Conservation (phyloP, 2,888 invertebrate species). For the Bombyx huttoni region DNA sequence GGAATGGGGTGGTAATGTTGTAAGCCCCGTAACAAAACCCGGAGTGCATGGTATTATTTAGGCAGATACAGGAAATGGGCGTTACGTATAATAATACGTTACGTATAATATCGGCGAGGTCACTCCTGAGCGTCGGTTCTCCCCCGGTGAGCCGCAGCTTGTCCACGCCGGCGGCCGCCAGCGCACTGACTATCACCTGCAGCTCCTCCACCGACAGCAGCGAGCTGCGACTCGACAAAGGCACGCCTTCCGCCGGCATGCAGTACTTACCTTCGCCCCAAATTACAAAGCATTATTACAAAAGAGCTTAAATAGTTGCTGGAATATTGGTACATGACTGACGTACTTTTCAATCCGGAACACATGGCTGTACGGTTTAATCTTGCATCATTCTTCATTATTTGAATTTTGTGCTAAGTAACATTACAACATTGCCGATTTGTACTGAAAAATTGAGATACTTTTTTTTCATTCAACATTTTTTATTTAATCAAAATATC, state of each 20-base stretch:
- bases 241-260: slow-evolving; percentile 97
- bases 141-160: slow-evolving; percentile 98
- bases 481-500: too few species aligned
- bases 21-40: too few species aligned
- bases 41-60: too few species aligned
- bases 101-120: slow-evolving; percentile 88
- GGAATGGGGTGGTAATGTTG: too few species aligned
- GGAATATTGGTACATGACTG: too few species aligned
- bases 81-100: slow-evolving; percentile 21
- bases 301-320: neutral
- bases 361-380: too few species aligned
- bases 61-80: neutral
- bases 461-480: too few species aligned
- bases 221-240: slow-evolving; percentile 80
- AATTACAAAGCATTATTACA: neutral
- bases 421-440: too few species aligned
- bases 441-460: too few species aligned
- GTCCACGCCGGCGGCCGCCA: slow-evolving; percentile 89
- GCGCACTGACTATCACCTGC: slow-evolving; percentile 81
- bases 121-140: slow-evolving; percentile 93
- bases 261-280: slow-evolving; percentile 73
- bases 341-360: too few species aligned
- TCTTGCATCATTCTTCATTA: too few species aligned
- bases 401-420: too few species aligned
- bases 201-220: slow-evolving; percentile 85